Base-by-base conservation (phyloP, 1,140 invertebrate genomes). In the Zaprionus kolodkinae region DNA sequence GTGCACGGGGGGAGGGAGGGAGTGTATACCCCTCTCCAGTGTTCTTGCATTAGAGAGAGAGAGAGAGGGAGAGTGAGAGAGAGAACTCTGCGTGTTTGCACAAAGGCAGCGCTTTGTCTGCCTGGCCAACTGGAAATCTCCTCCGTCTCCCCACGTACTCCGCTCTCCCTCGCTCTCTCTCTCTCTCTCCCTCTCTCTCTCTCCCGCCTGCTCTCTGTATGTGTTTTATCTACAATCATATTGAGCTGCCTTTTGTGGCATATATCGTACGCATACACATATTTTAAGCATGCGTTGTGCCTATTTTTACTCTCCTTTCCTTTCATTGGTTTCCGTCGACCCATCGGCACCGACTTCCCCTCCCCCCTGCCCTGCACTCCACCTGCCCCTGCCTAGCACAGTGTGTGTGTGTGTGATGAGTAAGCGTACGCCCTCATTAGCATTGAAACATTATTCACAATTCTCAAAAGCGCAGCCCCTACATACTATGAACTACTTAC, bases 351-450 rank as follows among this genome's bases (percentile, higher is more conserved):
- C 48, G 62, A 12, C 33, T 43, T 35, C 55, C 33, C 1, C 52
- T 35, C 55, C 33, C 1, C 52, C 45, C 35, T n/a, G 40, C 21
- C 21, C 21, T 21, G 21, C 21, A 30, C 27, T 30, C 27, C 27
- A 30, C 27, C 27, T 30, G 27, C 4, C 27, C 27, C 27, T 6
- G n/a, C n/a, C n/a, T n/a, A n/a, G n/a, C n/a, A n/a, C n/a, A n/a
- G n/a, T n/a, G n/a, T n/a, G 21, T 21, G 21, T 21, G 21, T 43
- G 12, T 45, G 17, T 54, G 80, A 80, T 89, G 84, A 87, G 68
- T 87, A 87, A 87, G 70, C 77, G 64, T 55, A 61, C 77, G 73
- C 79, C 70, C 74, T 83, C 80, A 87, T 87, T 84, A 87, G 77
- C 56, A 68, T 79, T 79, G 61, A 63, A 61, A 62, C 48, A 73